phyloP scores from a whole-genome alignment of 1,140 invertebrate species.

The Rhizoglyphus robini region DNA sequence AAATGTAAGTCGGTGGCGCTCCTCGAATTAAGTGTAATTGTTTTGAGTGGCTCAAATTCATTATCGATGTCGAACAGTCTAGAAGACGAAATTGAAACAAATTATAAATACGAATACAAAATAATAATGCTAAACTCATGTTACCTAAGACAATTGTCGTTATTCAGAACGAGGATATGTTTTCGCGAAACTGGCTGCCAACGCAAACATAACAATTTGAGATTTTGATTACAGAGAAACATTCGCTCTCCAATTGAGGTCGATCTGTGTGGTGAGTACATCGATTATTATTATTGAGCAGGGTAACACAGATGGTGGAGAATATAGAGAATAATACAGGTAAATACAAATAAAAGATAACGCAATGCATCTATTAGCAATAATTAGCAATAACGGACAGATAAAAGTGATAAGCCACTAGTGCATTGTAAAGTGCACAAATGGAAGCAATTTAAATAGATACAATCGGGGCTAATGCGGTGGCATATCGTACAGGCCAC shows the following conservation, averaged over 20 bases:
- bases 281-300: too few species aligned
- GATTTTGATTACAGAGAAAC: constrained; percentile 30
- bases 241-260: constrained; percentile 31
- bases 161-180: constrained; percentile 54
- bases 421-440: background rate
- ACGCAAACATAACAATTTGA: constrained; percentile 40
- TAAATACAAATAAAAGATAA: too few species aligned
- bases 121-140: constrained; percentile 21
- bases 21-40: constrained; percentile 27
- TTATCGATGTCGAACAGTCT: constrained; percentile 32
- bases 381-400: too few species aligned
- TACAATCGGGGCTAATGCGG: background rate
- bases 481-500: too few species aligned
- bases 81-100: constrained; percentile 23
- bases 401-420: constrained; percentile 2
- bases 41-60: constrained; percentile 30
- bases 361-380: too few species aligned
- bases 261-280: too few species aligned
- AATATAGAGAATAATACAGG: too few species aligned
- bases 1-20: constrained; percentile 17
- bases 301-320: too few species aligned
- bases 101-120: background rate
- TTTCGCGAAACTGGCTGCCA: constrained; percentile 72
- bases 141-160: constrained; percentile 64
- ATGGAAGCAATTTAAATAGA: background rate